These are phyloP conservation scores for Callyntrura guangdongensis DNA, from an alignment of 2,888 invertebrate genomes.

Conservation along the genomic window DNA sequence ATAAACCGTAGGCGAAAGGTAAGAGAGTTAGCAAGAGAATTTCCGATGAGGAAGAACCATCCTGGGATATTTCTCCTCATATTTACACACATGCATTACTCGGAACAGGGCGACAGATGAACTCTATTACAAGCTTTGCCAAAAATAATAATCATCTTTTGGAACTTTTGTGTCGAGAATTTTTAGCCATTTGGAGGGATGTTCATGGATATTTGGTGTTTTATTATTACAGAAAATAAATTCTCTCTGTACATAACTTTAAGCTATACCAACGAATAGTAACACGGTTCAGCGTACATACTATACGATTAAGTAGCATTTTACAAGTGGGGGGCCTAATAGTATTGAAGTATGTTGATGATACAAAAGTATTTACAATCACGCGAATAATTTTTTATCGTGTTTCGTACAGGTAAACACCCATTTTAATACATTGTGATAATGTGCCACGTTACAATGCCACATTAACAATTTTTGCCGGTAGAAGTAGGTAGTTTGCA, in stretches of 20 bases:
- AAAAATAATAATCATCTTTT: slow-evolving; percentile 36
- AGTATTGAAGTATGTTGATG: neutral
- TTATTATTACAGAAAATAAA: too few relatives aligned
- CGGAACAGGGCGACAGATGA: slow-evolving; percentile 65
- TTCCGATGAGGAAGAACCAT: too few relatives aligned
- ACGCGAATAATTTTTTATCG: slow-evolving; percentile 53
- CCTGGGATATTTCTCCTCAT: neutral
- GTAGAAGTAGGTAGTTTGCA: neutral
- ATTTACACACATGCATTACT: neutral
- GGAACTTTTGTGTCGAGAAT: neutral
- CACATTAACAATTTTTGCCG: neutral
- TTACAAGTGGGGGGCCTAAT: too few relatives aligned
- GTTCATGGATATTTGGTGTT: too few relatives aligned
- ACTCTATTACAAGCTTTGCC: slow-evolving; percentile 51
- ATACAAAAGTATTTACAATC: slow-evolving; percentile 53
- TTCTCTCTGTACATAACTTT: too few relatives aligned
- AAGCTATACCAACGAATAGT: too few relatives aligned
- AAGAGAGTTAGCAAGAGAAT: neutral
- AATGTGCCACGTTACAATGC: neutral
- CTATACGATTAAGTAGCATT: too few relatives aligned
- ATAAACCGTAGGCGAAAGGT: neutral
- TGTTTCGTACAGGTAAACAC: slow-evolving; percentile 1
- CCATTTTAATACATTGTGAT: neutral
- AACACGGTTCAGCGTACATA: too few relatives aligned
- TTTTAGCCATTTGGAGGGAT: too few relatives aligned